Base-by-base conservation (phyloP, 1,140 invertebrate species). In the Brachionus plicatilis region DNA sequence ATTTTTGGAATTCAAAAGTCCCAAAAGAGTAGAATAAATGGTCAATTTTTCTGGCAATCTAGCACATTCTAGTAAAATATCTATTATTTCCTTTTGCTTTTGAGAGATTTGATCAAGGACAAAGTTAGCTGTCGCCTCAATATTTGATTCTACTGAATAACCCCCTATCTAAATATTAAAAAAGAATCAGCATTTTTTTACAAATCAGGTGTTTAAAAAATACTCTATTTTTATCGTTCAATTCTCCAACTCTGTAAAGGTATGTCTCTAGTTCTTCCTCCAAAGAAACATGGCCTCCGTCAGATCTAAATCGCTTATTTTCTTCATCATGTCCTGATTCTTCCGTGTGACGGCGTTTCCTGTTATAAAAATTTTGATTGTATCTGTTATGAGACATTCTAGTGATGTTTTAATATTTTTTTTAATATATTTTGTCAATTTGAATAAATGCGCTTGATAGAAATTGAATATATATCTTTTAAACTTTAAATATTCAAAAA, bases 81-180 rank as follows among this genome's bases (percentile, higher is more conserved):
- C 60, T 1, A 82, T 82, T 82, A 82, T 82, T 14, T 82, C 53
- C 7, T 33, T 27, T 65, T 45, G 50, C 20, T 20, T 82, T 29
- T 60, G 17, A 27, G 11, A 9, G 11, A 82, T 43, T 65, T 68
- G 79, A 24, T 45, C 43, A 17, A 82, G 79, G 12, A 65, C 41
- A 68, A 43, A 82, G 6, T 43, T 65, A 27, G 79, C 37, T 33
- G 65, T 68, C 20, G 53, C 14, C 24, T 82, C 79, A 17, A 82
- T 82, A 47, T 82, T 82, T 11, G 79, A 82, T 47, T 82, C 79
- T 0, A 82, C 12, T 37, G 79, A 82, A 82, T 82, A 82, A 33
- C 79, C 79, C 14, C 53, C 65, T 20, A 65, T 82, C 53, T 65
- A 37, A 24, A 56, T 8, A 60, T 27, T 1, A 8, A 43, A 82